These are phyloP conservation scores for Aspidapion aeneum DNA, from an alignment of 2,888 invertebrate genomes.

Conservation along the genomic window DNA sequence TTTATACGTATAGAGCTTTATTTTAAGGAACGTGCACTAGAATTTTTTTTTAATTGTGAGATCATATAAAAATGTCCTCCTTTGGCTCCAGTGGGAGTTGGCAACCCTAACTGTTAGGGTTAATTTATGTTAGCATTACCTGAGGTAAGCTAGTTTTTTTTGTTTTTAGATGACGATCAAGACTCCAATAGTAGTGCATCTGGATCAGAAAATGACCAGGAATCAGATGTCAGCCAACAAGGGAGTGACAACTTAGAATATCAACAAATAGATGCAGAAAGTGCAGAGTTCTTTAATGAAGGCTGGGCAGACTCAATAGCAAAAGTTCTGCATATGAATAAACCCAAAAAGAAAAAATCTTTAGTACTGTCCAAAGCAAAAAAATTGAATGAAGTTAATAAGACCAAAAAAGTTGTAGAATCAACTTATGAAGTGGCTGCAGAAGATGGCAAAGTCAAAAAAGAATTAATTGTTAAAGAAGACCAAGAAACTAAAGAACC, in stretches of 20 bases:
- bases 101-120: too few relatives aligned
- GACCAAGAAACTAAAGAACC: conserved; percentile 47
- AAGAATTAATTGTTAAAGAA: conserved; percentile 41
- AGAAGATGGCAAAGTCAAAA: conserved; percentile 51
- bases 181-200: neutral
- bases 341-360: conserved; percentile 71
- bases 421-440: conserved; percentile 64
- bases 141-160: too few relatives aligned
- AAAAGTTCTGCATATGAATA: conserved; percentile 71
- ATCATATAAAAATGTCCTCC: too few relatives aligned
- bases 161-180: neutral
- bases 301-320: conserved; percentile 83
- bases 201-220: neutral
- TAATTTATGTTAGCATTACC: too few relatives aligned
- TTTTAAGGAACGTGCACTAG: too few relatives aligned
- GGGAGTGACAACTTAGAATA: neutral
- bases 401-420: conserved; percentile 47
- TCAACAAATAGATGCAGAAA: conserved; percentile 21
- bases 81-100: too few relatives aligned
- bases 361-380: conserved; percentile 78
- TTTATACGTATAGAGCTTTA: too few relatives aligned
- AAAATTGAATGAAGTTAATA: conserved; percentile 57
- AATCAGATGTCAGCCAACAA: neutral
- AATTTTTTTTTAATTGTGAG: too few relatives aligned
- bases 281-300: conserved; percentile 51